Conservation (phyloP, 30 jellyfish, hydroid and myxozoan genomes). For the Cassiopea xamachana region DNA sequence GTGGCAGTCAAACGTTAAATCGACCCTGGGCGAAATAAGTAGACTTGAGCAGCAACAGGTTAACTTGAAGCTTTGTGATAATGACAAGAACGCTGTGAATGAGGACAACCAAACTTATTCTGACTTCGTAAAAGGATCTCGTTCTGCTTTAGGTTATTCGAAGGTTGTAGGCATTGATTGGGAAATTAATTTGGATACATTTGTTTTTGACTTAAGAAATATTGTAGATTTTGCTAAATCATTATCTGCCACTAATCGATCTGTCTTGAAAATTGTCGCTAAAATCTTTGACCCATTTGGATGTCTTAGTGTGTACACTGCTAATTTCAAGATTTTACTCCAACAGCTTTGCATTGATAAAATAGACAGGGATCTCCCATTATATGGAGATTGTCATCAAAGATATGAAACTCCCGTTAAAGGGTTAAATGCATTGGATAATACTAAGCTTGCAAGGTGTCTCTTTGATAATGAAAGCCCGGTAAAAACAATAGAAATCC, state of each 20-base stretch:
- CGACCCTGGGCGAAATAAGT: conserved; percentile 6
- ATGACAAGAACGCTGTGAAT: background rate
- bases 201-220: conserved; percentile 40
- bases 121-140: conserved; percentile 19
- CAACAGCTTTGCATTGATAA: conserved; percentile 71
- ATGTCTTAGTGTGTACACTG: conserved; percentile 46
- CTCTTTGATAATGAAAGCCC: conserved; percentile 21
- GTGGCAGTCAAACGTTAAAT: conserved; percentile 66
- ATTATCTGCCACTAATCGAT: conserved; percentile 57
- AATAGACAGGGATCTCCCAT: conserved; percentile 65
- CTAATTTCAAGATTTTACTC: conserved; percentile 53
- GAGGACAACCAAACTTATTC: conserved; percentile 67
- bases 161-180: conserved; percentile 45
- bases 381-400: conserved; percentile 16
- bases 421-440: conserved; percentile 6
- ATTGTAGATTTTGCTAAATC: conserved; percentile 44
- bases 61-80: background rate
- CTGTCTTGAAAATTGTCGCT: conserved; percentile 70
- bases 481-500: conserved; percentile 45
- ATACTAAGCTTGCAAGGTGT: conserved; percentile 28
- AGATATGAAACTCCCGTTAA: conserved; percentile 17
- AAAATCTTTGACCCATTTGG: conserved; percentile 86
- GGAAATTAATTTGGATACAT: conserved; percentile 45
- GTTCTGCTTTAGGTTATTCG: background rate
- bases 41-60: background rate